Percentiles rank a stretch among this genome's conserved stretches.
phyloP scores from a whole-genome alignment of 2,113 vertebrate species.

The Orycteropus afer region DNA sequence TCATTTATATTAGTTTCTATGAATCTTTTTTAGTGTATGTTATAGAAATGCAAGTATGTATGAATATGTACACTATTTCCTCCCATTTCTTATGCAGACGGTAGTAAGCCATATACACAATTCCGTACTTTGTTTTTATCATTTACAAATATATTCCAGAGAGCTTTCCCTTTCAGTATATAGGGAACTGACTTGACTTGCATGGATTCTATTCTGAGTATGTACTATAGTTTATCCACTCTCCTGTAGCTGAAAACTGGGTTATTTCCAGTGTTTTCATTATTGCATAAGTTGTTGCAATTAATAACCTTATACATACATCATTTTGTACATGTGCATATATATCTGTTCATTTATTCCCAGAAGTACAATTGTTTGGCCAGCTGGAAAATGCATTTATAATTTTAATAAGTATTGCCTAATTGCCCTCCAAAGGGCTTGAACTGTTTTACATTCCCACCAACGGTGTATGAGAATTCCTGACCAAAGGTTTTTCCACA shows the following conservation, averaged over 20 bases:
- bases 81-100: not conserved
- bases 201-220: not conserved
- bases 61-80: not conserved
- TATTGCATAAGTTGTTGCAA: not conserved
- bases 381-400: not conserved
- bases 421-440: not conserved
- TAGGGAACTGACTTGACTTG: not conserved
- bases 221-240: not conserved
- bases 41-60: not conserved
- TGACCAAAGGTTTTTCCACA: not conserved
- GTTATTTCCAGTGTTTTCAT: not conserved
- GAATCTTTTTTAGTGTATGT: not conserved
- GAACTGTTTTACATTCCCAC: not conserved
- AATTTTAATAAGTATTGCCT: not conserved
- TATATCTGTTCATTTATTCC: not conserved
- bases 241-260: not conserved
- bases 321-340: not conserved
- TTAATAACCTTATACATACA: not conserved
- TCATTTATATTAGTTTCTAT: not conserved
- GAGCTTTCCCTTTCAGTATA: not conserved
- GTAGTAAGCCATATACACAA: not conserved
- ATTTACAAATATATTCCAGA: not conserved
- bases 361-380: not conserved
- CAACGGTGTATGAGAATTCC: not conserved
- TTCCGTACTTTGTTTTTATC: not conserved